Conservation (phyloP, 2,888 invertebrate species). For the Acheta domesticus region DNA sequence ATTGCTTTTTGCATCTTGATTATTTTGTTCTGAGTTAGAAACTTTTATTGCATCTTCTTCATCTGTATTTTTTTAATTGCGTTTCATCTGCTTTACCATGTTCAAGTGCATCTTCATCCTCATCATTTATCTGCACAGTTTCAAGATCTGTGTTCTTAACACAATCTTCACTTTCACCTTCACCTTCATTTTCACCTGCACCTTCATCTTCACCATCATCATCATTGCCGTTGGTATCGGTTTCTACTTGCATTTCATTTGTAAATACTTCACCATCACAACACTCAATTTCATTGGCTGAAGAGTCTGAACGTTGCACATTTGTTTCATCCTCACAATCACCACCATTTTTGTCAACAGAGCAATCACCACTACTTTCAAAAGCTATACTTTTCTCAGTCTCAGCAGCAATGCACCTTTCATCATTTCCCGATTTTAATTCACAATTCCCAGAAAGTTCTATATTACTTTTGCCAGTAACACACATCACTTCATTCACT, state of each 20-base stretch:
- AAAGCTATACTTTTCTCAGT: slow-evolving; percentile 4
- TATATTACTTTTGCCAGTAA: too few species aligned
- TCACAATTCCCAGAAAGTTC: neutral
- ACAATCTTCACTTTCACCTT: slow-evolving; percentile 41
- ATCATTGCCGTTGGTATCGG: slow-evolving; percentile 38
- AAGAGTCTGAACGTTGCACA: neutral
- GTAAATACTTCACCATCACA: neutral
- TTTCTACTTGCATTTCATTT: slow-evolving; percentile 24
- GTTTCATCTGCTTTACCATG: slow-evolving; percentile 39
- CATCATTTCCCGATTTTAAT: neutral
- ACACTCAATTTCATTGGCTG: neutral
- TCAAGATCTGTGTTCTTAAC: slow-evolving; percentile 30
- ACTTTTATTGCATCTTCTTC: neutral
- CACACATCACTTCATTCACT: neutral
- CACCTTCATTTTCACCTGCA: slow-evolving; percentile 37
- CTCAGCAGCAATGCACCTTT: neutral
- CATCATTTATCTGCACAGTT: neutral
- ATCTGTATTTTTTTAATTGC: slow-evolving; percentile 48
- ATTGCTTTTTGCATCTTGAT: slow-evolving; percentile 37
- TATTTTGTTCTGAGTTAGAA: neutral
- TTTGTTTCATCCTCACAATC: slow-evolving; percentile 37
- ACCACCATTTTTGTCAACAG: slow-evolving; percentile 23
- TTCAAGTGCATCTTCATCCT: slow-evolving; percentile 20
- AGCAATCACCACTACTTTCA: slow-evolving; percentile 11
- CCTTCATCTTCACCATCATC: slow-evolving; percentile 40